A percentile compares a stretch with the other conserved stretches of the same genome.
These are phyloP conservation scores for Pandemis cinnamomeana DNA, from an alignment of 2,888 invertebrate species.

Conservation along the genomic window DNA sequence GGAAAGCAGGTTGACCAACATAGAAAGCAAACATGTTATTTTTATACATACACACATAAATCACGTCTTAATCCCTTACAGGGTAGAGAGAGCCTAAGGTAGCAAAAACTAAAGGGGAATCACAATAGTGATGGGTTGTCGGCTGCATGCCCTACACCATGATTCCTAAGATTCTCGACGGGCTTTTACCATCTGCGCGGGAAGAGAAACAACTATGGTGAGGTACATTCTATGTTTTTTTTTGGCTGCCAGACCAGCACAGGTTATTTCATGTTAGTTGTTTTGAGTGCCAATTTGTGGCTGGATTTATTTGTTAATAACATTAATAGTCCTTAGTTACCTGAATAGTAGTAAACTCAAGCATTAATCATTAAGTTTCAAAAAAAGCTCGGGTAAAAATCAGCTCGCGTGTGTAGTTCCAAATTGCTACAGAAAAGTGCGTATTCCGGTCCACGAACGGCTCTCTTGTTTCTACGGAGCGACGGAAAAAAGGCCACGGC, in stretches of 20 bases:
- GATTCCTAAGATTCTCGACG: no score
- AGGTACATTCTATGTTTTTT: no score
- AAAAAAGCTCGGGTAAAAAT: not conserved
- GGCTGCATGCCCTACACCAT: no score
- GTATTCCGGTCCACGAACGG: slow-evolving; percentile 16
- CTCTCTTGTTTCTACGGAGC: slow-evolving; percentile 18
- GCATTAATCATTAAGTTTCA: not conserved
- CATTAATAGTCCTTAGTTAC: not conserved
- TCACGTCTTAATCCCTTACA: no score
- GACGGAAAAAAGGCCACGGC: slow-evolving; percentile 29
- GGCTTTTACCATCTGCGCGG: no score
- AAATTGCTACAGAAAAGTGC: slow-evolving; percentile 17
- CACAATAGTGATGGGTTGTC: no score
- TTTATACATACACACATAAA: no score
- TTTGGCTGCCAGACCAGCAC: no score
- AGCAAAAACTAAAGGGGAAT: no score
- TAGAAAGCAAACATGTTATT: not conserved
- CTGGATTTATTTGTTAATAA: not conserved
- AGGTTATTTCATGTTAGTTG: no score
- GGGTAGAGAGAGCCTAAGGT: no score
- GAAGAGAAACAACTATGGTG: no score
- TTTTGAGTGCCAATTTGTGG: not conserved
- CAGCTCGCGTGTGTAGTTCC: not conserved
- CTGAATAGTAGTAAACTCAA: not conserved
- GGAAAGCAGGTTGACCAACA: slow-evolving; percentile 2